phyloP scores from a whole-genome alignment of 2,797 vertebrate genomes.

The Aldrovandia affinis region DNA sequence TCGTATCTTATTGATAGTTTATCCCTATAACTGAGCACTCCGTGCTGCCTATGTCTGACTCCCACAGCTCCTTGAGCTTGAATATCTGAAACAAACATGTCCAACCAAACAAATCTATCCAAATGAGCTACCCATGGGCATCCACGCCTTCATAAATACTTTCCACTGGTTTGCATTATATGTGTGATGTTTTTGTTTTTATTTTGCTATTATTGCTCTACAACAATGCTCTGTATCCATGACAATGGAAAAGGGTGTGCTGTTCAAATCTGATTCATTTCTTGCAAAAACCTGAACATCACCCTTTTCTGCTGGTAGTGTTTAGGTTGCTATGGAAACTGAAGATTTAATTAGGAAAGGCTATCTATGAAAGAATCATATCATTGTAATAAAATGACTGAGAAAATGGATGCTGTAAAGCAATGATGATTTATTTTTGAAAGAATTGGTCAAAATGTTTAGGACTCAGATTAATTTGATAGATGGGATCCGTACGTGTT shows the following conservation, averaged over 20 bases:
- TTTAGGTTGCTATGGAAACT: constrained; percentile 30
- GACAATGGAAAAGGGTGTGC: neutral
- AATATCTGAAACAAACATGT: neutral
- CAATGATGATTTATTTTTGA: neutral
- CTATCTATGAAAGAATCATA: neutral
- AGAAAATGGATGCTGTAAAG: neutral
- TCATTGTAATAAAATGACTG: constrained; percentile 4
- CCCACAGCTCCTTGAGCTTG: neutral
- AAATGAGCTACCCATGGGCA: too few relatives aligned
- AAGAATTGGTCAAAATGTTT: neutral
- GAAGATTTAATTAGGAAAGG: constrained; percentile 26
- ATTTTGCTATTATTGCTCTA: neutral
- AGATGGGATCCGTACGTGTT: neutral
- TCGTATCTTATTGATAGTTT: neutral
- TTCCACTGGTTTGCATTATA: neutral
- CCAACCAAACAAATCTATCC: neutral
- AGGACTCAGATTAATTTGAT: neutral
- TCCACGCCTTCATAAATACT: neutral
- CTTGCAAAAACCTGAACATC: neutral
- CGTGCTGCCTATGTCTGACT: neutral
- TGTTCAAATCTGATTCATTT: constrained; percentile 5
- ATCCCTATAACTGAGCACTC: neutral
- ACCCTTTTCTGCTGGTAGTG: neutral
- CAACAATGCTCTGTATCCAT: neutral
- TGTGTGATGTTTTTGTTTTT: neutral